phyloP scores from a whole-genome alignment of 2,113 vertebrate species.

The Callipepla californica region DNA sequence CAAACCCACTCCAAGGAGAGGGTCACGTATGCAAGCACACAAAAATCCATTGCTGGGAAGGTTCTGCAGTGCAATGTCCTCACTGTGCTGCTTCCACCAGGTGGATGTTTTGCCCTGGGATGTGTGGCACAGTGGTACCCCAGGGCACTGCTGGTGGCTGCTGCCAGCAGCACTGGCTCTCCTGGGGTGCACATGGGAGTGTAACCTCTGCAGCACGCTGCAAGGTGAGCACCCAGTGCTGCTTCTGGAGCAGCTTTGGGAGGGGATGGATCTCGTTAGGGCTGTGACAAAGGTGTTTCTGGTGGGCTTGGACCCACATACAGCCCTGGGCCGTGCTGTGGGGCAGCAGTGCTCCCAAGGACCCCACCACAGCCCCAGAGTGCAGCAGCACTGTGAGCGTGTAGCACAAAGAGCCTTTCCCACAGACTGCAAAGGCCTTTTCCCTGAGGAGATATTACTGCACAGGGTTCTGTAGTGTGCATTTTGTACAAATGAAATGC shows the following conservation, averaged over 20 bases:
- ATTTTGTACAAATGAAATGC: neutral
- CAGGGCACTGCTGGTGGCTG: no score
- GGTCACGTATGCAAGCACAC: neutral
- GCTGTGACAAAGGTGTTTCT: neutral
- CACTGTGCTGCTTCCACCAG: rapidly evolving
- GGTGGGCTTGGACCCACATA: no score
- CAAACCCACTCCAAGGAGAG: neutral
- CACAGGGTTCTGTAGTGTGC: neutral
- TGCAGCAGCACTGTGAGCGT: no score
- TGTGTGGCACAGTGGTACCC: neutral
- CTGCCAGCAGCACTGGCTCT: neutral
- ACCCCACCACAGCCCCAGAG: neutral
- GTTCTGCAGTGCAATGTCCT: neutral
- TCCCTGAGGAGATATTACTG: neutral
- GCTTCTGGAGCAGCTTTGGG: neutral
- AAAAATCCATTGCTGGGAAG: neutral
- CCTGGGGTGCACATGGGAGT: rapidly evolving
- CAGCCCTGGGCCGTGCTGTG: rapidly evolving
- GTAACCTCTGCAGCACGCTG: no score
- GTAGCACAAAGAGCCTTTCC: neutral
- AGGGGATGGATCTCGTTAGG: neutral
- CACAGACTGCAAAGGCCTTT: neutral
- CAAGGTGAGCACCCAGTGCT: no score
- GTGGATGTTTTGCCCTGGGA: neutral
- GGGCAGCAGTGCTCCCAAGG: no score